Base-by-base conservation (phyloP, 2,888 invertebrate species). In the Troilus luridus region DNA sequence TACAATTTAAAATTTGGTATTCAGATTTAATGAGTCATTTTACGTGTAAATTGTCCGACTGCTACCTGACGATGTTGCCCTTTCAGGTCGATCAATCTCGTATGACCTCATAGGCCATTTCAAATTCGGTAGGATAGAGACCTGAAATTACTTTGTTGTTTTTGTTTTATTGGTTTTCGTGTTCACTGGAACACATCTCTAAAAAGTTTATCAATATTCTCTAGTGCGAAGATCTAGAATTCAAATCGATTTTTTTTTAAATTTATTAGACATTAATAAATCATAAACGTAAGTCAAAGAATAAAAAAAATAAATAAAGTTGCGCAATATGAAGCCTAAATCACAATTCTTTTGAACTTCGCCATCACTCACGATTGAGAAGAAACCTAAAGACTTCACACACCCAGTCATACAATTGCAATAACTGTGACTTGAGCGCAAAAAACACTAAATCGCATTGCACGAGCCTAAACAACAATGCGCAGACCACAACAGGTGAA, bases 401-500 rank as follows among this genome's bases (percentile, higher is more conserved):
- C 17, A 0, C 27, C 0, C 17, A 77, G 72, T 41, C 72, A 41
- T 77, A 41, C 72, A 77, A 77, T 19, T 7, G 19, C 8, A 77
- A 77, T 41, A 77, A 41, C 41, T 77, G 72, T 17, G 27, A 17
- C 19, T 67, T 27, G 67, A 3, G 67, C 67, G 1, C 12, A 27
- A 19, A 27, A 17, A 77, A 77, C 41, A 41, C 41, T 77, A 77
- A 77, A 27, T 12, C 24, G 24, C 24, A 9, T 67, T 27, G 72
- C 72, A 77, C 41, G 72, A 77, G 72, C 19, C 17, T 7, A 41
- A 2, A 9, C 72, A 17, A 77, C 72, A 77, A 77, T 17, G 72
- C 72, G 27, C 72, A 41, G 10, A 77, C 72, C 72, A 12, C 72
- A 41, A 17, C 72, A 77, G 72, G 72, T 77, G 72, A 77, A 77